Conservation (phyloP, 2,888 invertebrate species). For the Dryobota labecula region DNA sequence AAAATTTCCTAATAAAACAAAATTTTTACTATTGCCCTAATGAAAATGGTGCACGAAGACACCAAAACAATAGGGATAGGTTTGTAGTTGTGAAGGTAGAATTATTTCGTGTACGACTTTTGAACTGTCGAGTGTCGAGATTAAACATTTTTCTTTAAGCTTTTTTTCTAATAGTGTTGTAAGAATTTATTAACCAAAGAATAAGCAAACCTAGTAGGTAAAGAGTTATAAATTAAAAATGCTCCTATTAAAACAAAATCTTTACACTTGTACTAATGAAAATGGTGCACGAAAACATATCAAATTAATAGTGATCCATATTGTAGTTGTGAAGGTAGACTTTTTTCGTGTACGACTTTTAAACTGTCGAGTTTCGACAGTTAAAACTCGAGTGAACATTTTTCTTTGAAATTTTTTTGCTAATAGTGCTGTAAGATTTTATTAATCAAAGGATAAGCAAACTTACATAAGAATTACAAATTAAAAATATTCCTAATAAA, state of each 20-base stretch:
- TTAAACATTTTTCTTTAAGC: conserved; percentile 23
- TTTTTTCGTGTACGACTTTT: conserved; percentile 53
- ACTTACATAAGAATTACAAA: neutral
- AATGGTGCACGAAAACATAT: neutral
- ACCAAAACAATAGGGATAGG: no score
- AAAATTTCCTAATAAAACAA: no score
- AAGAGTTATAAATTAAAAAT: neutral
- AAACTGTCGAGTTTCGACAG: conserved; percentile 27
- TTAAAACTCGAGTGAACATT: conserved; percentile 22
- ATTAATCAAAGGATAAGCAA: neutral
- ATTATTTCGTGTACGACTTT: conserved; percentile 51
- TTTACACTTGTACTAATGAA: neutral
- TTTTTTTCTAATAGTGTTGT: neutral
- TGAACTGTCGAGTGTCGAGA: conserved; percentile 27
- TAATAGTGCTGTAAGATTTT: neutral
- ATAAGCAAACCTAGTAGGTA: neutral
- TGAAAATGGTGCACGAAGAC: no score
- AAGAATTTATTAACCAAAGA: neutral
- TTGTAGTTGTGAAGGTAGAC: neutral
- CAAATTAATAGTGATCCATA: no score
- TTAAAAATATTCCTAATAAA: neutral
- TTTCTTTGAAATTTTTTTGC: conserved; percentile 14
- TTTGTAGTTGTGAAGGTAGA: neutral
- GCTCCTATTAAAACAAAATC: neutral
- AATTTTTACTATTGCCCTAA: no score